Conservation (phyloP, 92 coral and sea anemone genomes). For the Zoanthus gigantus region DNA sequence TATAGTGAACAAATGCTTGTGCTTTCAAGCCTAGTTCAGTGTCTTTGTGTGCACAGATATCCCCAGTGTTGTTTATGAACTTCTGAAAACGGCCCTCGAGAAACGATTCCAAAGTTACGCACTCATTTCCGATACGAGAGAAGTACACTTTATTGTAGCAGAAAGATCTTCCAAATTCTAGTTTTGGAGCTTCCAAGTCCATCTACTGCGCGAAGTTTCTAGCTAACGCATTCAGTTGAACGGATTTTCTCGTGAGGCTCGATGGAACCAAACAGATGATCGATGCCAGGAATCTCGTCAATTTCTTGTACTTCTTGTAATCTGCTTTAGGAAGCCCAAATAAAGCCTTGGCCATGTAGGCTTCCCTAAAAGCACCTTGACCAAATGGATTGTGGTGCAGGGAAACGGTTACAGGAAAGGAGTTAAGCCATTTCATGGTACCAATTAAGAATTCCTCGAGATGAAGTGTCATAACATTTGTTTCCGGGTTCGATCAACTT, state of each 20-base stretch:
- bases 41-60: too few relatives aligned
- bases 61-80: too few relatives aligned
- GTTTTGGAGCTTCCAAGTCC: too few relatives aligned
- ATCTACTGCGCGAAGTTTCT: too few relatives aligned
- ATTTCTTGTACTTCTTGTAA: not conserved
- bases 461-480: not conserved
- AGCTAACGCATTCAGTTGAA: too few relatives aligned
- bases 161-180: too few relatives aligned
- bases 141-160: too few relatives aligned
- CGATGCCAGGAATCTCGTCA: not conserved
- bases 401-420: not conserved
- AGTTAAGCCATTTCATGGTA: not conserved
- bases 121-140: too few relatives aligned
- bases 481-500: not conserved
- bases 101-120: too few relatives aligned
- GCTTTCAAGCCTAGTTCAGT: not conserved
- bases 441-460: conserved; percentile 10
- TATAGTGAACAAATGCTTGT: too few relatives aligned
- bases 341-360: not conserved
- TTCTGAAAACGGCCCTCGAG: too few relatives aligned
- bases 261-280: not conserved
- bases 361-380: not conserved
- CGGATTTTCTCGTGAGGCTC: not conserved
- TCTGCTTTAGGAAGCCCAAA: not conserved
- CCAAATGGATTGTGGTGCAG: not conserved